phyloP scores from a whole-genome alignment of 2,113 vertebrate species.

The Puffinus mauretanicus region DNA sequence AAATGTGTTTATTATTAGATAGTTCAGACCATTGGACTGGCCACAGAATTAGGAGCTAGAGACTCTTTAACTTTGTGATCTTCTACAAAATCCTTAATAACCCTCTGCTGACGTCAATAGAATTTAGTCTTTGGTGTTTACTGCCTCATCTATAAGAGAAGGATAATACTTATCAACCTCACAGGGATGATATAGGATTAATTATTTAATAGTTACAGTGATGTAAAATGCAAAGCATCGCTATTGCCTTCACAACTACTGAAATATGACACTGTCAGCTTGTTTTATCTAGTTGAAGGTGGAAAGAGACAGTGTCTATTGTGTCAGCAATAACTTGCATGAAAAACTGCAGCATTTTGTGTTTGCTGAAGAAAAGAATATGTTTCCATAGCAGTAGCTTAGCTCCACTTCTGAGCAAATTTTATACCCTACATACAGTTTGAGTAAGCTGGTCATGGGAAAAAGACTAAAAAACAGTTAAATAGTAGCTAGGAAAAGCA shows the following conservation, averaged over 20 bases:
- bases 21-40: not conserved
- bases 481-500: not conserved
- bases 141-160: not conserved
- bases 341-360: not conserved
- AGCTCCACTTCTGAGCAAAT: not conserved
- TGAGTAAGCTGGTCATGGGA: not conserved
- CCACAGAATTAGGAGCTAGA: not conserved
- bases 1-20: not conserved
- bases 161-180: constrained; percentile 26
- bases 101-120: not conserved
- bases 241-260: not conserved
- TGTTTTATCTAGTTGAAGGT: not conserved
- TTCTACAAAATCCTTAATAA: constrained; percentile 9
- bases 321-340: not conserved
- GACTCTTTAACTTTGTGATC: not conserved
- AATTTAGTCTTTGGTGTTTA: constrained; percentile 12
- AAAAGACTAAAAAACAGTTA: not conserved
- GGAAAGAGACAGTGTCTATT: not conserved
- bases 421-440: not conserved
- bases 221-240: not conserved
- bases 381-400: not conserved
- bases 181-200: not conserved
- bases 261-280: not conserved
- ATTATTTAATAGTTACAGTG: not conserved
- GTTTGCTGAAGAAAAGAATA: not conserved